Evolutionary conservation across 2,113 vertebrate genomes (phyloP).

Genomic region (Bolborhynchus lineola): DNA sequence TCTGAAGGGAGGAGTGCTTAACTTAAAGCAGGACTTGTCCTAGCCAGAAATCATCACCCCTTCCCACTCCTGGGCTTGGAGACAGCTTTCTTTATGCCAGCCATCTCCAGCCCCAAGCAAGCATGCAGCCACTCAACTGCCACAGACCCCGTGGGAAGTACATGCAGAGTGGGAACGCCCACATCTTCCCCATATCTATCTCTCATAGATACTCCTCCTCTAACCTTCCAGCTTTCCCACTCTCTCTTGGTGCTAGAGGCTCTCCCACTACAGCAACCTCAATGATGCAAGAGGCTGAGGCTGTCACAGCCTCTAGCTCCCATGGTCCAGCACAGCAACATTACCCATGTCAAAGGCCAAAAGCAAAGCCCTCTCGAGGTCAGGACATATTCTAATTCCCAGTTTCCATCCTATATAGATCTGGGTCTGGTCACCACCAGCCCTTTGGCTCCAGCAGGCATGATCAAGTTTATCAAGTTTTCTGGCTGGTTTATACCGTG

Average conservation of each 20-base stretch:
- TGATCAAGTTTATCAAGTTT: not conserved
- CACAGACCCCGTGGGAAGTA: not conserved
- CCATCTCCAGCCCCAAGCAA: not conserved
- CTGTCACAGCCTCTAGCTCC: not conserved
- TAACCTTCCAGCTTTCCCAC: not conserved
- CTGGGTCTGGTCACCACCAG: accelerated
- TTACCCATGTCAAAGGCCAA: not conserved
- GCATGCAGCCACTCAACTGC: not conserved
- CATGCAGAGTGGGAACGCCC: not conserved
- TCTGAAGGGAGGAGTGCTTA: not conserved
- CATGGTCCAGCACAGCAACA: not conserved
- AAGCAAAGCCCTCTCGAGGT: not conserved
- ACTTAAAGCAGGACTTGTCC: not conserved
- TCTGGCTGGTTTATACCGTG: not conserved
- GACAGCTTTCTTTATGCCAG: not conserved
- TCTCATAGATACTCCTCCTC: not conserved
- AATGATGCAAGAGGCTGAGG: not conserved
- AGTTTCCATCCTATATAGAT: not conserved
- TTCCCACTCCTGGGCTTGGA: not conserved
- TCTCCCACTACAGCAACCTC: not conserved
- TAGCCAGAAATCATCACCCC: not conserved
- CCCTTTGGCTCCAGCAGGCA: not conserved
- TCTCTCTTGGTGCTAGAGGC: not conserved
- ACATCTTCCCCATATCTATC: not conserved
- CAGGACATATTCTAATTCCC: not conserved